Percentiles rank a stretch among this genome's conserved stretches.
These are phyloP conservation scores for Protomyctophum bolini DNA, from an alignment of 2,113 vertebrate species.

Conservation along the genomic window DNA sequence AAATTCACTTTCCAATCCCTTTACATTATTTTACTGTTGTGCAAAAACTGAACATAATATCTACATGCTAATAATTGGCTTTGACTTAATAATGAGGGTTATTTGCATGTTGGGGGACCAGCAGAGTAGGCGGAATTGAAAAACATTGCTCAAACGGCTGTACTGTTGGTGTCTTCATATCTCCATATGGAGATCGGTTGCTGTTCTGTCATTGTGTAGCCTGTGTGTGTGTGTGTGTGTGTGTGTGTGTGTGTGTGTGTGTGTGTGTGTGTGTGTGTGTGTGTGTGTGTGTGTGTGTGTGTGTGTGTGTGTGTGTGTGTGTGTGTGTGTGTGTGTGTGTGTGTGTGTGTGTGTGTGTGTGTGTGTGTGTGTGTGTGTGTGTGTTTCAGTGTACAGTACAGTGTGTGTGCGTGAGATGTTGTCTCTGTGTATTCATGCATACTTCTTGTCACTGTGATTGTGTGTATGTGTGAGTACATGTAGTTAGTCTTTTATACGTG, in stretches of 20 bases:
- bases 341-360: conserved; percentile 33
- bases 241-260: conserved; percentile 21
- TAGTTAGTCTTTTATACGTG: no score
- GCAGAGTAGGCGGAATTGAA: conserved; percentile 21
- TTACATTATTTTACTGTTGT: background rate
- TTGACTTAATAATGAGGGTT: conserved; percentile 35
- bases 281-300: no score
- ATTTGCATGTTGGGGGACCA: conserved; percentile 43
- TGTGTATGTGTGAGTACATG: no score
- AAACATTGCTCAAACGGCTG: no score
- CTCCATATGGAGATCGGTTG: conserved; percentile 7
- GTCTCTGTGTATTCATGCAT: no score
- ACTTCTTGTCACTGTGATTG: no score
- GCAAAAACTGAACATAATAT: conserved; percentile 32
- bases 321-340: conserved; percentile 5
- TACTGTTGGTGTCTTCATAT: conserved; percentile 44
- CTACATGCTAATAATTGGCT: conserved; percentile 11
- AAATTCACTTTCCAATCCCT: no score
- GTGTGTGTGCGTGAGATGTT: no score
- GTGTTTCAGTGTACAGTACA: no score
- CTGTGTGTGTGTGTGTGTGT: conserved; percentile 19
- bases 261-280: conserved; percentile 4
- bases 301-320: background rate
- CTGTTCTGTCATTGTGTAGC: conserved; percentile 14
- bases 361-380: conserved; percentile 61